Conservation (phyloP, 30 jellyfish, hydroid and myxozoan genomes). For the Turritopsis dohrnii region DNA sequence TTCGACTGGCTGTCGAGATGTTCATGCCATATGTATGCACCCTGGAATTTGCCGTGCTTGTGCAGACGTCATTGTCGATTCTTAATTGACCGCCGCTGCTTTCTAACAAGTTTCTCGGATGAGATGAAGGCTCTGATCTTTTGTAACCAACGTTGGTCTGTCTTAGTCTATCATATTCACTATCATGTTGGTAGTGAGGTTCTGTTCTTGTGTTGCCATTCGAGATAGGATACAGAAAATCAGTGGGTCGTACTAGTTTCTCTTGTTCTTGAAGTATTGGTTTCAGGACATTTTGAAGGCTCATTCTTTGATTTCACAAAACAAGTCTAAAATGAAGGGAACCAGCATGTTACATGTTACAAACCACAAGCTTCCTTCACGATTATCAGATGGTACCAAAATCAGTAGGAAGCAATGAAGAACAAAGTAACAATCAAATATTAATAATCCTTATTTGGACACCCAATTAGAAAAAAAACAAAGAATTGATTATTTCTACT, state of each 20-base stretch:
- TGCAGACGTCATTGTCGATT: not conserved
- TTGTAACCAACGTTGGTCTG: not conserved
- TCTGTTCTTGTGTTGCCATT: not conserved
- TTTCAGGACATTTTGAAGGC: not conserved
- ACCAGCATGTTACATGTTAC: not conserved
- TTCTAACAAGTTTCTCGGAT: not conserved
- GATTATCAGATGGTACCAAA: no score
- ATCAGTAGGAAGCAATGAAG: no score
- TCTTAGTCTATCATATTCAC: not conserved
- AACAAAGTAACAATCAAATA: no score
- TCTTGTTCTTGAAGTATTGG: not conserved
- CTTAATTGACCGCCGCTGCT: not conserved
- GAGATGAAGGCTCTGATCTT: not conserved
- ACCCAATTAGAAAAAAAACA: no score
- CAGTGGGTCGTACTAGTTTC: not conserved
- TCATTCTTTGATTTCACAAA: not conserved
- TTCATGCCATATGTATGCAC: not conserved
- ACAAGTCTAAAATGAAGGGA: not conserved
- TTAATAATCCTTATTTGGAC: no score
- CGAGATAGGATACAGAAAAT: not conserved
- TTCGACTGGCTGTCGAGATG: not conserved
- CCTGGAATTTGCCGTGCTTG: not conserved
- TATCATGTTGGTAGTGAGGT: not conserved
- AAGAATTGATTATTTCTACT: no score
- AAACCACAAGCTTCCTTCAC: no score